Percentiles rank a stretch among this genome's conserved stretches.
Conservation (phyloP, 2,113 vertebrate species). For the Cercocebus atys region DNA sequence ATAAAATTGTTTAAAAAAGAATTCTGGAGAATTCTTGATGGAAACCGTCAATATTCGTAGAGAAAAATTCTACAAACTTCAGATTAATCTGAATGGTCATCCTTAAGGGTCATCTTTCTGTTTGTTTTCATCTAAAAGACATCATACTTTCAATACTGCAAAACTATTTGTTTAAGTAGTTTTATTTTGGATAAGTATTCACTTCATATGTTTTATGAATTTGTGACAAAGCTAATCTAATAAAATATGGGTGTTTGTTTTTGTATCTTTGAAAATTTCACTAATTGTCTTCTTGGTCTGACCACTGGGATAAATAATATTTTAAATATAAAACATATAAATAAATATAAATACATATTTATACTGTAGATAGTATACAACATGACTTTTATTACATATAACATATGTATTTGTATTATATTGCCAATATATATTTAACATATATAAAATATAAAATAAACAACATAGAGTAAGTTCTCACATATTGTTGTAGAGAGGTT, state of each 20-base stretch:
- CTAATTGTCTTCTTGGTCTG: background rate
- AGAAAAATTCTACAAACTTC: background rate
- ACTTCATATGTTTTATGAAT: background rate
- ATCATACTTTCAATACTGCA: background rate
- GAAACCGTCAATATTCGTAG: background rate
- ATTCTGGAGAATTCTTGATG: background rate
- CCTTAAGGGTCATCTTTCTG: background rate
- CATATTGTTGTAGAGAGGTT: no score
- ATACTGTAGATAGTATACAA: background rate
- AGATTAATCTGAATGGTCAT: background rate
- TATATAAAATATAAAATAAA: background rate
- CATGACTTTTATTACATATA: no score
- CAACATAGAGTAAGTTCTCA: background rate
- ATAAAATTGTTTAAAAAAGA: background rate
- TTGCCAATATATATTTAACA: background rate
- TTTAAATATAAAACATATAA: background rate
- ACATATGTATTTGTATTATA: no score
- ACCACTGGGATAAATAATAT: background rate
- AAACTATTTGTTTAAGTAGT: background rate
- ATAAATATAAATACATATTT: background rate
- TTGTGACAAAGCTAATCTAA: background rate
- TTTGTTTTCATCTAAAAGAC: background rate
- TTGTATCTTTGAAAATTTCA: background rate
- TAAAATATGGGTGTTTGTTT: background rate
- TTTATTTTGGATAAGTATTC: background rate